Base-by-base conservation (phyloP, 2,888 invertebrate species). In the Cecidostiba fungosa region DNA sequence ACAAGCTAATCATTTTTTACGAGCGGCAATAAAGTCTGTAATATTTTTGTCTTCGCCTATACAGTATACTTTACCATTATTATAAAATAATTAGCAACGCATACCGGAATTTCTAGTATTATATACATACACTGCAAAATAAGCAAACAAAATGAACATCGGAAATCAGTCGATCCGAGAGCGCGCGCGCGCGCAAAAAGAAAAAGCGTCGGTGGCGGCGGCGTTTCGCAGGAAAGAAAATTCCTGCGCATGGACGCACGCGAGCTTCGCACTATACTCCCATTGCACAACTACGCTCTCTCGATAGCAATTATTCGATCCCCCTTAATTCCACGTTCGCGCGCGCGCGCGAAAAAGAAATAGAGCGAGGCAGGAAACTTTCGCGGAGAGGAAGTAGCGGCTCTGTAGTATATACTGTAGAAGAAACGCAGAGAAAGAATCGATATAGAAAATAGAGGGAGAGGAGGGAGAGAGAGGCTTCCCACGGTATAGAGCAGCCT, bases 291-390 rank as follows among this genome's bases (percentile, higher is more conserved):
- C 66, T 66, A 3, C 66, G n/a, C 66, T 26, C 66, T 66, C 66
- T 29, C 85, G 84, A 86, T 86, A 85, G 87, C 87, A 82, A 87
- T 87, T 87, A 85, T 87, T 84, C 84, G 87, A 86, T 85, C 87
- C 26, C 54, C 32, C 89, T 90, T 89, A 89, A 90, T 90, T 89
- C 89, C 89, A 89, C 89, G 89, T 89, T 89, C 89, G 87, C 85
- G 74, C 50, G 86, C 89, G 87, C 83, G 74, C 50, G 86, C 87
- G 87, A 87, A 85, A 79, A 66, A 79, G n/a, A 47, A 70, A 70
- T 14, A 32, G 79, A 70, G 70, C 70, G 29, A 19, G 32, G 62
- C 29, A 32, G 69, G 23, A 78, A 77, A 66, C 23, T 62, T 77
- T 77, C 19, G 50, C 39, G 62, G 54, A 59, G 54, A 59, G 54